Evolutionary conservation across 1,140 invertebrate genomes (phyloP), one percentile per base, ranked within the genome.

Genomic region (Tenebrio molitor): DNA sequence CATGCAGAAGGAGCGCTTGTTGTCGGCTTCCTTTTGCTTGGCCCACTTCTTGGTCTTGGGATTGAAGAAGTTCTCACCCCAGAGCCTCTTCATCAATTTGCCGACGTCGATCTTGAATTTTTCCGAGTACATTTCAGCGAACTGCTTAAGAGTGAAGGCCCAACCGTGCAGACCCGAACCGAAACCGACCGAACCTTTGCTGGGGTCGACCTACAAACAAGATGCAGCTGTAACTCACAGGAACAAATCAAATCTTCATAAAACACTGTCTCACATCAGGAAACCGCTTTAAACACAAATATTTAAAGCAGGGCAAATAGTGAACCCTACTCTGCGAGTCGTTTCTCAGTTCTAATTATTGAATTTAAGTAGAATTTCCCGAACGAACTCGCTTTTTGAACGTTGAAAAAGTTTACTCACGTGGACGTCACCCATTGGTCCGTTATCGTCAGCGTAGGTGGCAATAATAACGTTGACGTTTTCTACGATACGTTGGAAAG

Each of bases 401-500:
- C 10, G 16, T 29, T 0, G 33, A 3, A 14, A 46, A 46, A 0
- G 36, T 16, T 25, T 76, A 53, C 86, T 85, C 86, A 90, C 96
- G 79, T 95, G 91, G 71, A 99, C 95, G 88, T 98, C 94, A 84
- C 98, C 98, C 98, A 99, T 99, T 36, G 98, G 98, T 74, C 97
- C 97, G 81, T 91, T 89, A 79, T 99, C 97, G 77, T 98, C 96
- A 77, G 92, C 93, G 85, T 99, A 99, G n/a, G 98, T 99, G 74
- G 97, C 96, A 85, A 99, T 99, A 83, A 99, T 99, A 72, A 99
- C 98, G 87, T 99, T 99, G 25, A 99, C 96, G 83, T 98, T 99
- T 87, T 99, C 98, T 79, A 99, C 97, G 85, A 99, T 99, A 89
- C 97, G 93, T 86, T 98, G 96, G 91, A 99, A 99, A 81, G 97